Conservation (phyloP, 2,113 vertebrate species). For the Paracanthobrama guichenoti region DNA sequence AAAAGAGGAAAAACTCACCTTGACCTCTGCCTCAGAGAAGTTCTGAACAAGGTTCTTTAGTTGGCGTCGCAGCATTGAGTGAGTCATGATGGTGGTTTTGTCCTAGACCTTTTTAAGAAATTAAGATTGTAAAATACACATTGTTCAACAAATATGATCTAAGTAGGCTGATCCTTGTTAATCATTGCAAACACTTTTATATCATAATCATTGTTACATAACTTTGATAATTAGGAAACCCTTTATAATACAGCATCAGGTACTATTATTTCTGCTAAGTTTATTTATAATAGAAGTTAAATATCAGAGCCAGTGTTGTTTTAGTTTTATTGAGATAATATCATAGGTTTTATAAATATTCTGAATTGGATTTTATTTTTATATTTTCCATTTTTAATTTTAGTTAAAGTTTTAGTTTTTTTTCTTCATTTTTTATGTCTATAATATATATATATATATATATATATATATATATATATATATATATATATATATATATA, state of each 20-base stretch:
- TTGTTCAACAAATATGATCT: neutral
- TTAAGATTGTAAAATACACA: neutral
- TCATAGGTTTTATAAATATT: neutral
- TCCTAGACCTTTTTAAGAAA: neutral
- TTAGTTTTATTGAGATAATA: neutral
- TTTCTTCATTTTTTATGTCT: neutral
- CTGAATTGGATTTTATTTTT: neutral
- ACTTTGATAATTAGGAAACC: neutral
- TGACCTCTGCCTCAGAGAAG: constrained; percentile 91
- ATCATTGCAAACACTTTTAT: neutral
- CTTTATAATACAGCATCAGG: neutral
- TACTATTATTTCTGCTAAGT: neutral
- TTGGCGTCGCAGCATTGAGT: constrained; percentile 85
- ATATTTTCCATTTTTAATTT: neutral
- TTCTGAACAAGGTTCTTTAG: constrained; percentile 92
- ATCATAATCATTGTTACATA: neutral
- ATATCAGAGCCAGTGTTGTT: neutral
- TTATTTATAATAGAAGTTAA: neutral
- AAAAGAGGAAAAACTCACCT: constrained; percentile 71
- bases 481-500: no score
- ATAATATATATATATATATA: no score
- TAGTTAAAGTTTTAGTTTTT: neutral
- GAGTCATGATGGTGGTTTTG: constrained; percentile 77
- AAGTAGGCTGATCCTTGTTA: neutral
- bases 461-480: no score